These are phyloP conservation scores for Rhimphoctona megacephalus DNA, from an alignment of 2,888 invertebrate genomes.

Conservation along the genomic window DNA sequence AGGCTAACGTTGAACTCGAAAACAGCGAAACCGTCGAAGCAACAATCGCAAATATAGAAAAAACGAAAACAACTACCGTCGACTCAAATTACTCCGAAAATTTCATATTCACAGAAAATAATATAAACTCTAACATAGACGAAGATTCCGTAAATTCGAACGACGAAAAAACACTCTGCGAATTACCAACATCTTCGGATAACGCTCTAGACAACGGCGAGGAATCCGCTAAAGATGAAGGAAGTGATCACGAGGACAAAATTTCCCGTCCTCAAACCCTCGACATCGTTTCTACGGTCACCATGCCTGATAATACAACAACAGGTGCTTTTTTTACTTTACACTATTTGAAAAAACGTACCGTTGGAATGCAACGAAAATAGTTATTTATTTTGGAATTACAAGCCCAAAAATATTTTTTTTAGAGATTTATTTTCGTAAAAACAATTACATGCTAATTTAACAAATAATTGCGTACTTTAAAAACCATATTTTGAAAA, in stretches of 20 bases:
- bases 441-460: too few species aligned
- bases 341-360: neutral
- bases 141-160: constrained; percentile 9
- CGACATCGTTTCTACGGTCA: constrained; percentile 79
- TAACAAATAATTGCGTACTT: too few species aligned
- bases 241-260: constrained; percentile 75
- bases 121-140: neutral
- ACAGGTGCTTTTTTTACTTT: constrained; percentile 70
- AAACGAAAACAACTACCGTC: neutral
- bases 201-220: constrained; percentile 66
- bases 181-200: constrained; percentile 32
- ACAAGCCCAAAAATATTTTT: neutral
- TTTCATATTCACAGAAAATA: neutral
- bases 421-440: neutral
- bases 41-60: neutral
- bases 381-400: too few species aligned
- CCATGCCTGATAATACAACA: constrained; percentile 73
- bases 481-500: too few species aligned
- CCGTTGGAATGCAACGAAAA: neutral
- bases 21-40: neutral
- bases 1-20: neutral
- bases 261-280: constrained; percentile 81
- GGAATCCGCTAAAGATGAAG: constrained; percentile 68
- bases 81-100: neutral
- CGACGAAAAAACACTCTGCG: constrained; percentile 26